A percentile compares a stretch with the other conserved stretches of the same genome.
Conservation (phyloP, 2,888 invertebrate genomes). For the Glyphotaelius pellucidus region DNA sequence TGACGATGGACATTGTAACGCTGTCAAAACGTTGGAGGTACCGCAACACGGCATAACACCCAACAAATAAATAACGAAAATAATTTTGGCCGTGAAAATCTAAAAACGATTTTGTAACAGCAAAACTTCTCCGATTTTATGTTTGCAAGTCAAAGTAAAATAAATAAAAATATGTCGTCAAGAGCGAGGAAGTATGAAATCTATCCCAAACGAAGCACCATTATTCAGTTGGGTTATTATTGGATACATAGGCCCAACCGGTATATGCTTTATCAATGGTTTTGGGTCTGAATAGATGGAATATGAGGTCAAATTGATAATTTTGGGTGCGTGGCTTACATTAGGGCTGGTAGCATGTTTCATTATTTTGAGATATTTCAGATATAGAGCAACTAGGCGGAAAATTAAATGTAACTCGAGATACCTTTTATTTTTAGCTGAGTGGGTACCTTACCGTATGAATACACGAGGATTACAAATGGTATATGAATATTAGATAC, state of each 20-base stretch:
- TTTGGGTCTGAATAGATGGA: neutral
- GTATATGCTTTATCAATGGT: neutral
- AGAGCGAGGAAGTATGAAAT: neutral
- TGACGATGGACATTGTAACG: too few relatives aligned
- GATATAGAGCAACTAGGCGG: neutral
- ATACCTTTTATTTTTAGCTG: neutral
- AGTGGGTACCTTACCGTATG: neutral
- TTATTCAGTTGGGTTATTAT: neutral
- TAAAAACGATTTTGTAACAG: too few relatives aligned
- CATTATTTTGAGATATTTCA: conserved; percentile 2
- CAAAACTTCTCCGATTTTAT: too few relatives aligned
- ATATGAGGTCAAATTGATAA: neutral
- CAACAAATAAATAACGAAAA: too few relatives aligned
- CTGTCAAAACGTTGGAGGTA: too few relatives aligned
- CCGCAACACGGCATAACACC: too few relatives aligned
- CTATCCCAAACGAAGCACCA: neutral
- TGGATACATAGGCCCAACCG: neutral
- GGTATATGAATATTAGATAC: neutral
- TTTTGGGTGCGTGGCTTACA: neutral
- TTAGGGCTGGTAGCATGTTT: neutral
- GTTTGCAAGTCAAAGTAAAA: too few relatives aligned
- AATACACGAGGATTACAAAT: neutral
- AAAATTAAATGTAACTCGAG: neutral
- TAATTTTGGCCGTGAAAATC: too few relatives aligned
- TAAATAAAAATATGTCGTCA: too few relatives aligned